Percentiles rank a stretch among this genome's conserved stretches.
Evolutionary conservation across 2,888 invertebrate species (phyloP).

Genomic region (Parochlus steinenii): DNA sequence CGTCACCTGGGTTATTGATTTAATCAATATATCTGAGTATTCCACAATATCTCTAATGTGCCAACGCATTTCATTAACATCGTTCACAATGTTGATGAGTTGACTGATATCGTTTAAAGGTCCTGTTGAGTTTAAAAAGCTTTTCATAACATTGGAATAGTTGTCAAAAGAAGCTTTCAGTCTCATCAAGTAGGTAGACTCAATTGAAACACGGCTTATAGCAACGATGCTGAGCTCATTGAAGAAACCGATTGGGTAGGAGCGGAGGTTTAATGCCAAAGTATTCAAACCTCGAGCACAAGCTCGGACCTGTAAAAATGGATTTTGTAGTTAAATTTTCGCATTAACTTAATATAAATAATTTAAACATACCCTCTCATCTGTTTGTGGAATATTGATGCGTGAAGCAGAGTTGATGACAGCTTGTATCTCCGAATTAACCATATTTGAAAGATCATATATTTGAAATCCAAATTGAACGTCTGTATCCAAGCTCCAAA

Average conservation of each 20-base stretch:
- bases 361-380: no score
- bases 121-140: constrained; percentile 5
- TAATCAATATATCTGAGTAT: background rate
- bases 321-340: no score
- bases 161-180: no score
- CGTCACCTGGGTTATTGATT: background rate
- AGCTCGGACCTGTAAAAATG: no score
- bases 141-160: background rate
- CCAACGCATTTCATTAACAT: background rate
- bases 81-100: constrained; percentile 2
- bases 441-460: constrained; percentile 5
- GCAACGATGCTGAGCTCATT: no score
- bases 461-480: constrained; percentile 8
- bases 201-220: no score
- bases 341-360: no score
- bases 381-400: constrained; percentile 2
- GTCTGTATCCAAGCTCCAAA: constrained; percentile 10
- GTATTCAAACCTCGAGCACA: no score
- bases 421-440: constrained; percentile 3
- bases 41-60: background rate
- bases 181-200: no score
- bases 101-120: background rate
- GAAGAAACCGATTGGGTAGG: no score
- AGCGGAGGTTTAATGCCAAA: no score
- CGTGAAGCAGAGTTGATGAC: background rate